Evolutionary conservation across 2,797 vertebrate species (phyloP), one percentile per base, ranked within the genome.

Genomic region (Pygocentrus nattereri): DNA sequence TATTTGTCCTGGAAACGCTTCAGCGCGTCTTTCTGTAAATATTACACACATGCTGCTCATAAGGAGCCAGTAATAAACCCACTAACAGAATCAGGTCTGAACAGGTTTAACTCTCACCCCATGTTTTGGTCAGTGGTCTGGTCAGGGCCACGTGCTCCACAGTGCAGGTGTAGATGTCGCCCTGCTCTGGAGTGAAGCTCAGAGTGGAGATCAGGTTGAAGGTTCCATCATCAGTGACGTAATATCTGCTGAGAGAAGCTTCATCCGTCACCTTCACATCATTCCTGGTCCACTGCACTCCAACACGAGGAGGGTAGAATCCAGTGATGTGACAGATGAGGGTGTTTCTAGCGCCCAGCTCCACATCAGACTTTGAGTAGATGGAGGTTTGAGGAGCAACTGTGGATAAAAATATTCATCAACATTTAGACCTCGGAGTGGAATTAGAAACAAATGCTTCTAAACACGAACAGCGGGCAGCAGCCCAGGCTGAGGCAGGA

Each of bases 171-270:
- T 91, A 96, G 70, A 93, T 13, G 59, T 96, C 95, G 0, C 85
- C 90, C 19, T 91, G 50, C 0, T 72, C 62, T 0, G 94, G 95
- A 0, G 87, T 95, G 88, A 95, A 87, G 15, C 84, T 90, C 89
- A 95, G 87, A 59, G 91, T 92, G 0, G 94, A 93, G 84, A 95
- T 91, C 71, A 89, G 87, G 79, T 91, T 89, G 88, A 93, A 96
- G 76, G 80, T 92, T 25, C 85, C 79, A 38, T 92, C 91, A 0
- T 58, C 6, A 0, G 91, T 49, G 0, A 83, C 82, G 11, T 88
- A 90, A 79, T 91, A 88, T 3, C 56, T 86, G 16, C 92, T 89
- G 18, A 89, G 80, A 1, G 69, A 81, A 0, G 58, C 73, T n/a
- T 79, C 90, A 25, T 86, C 82, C 0, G 85, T 86, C 80, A 95